A percentile compares a stretch with the other conserved stretches of the same genome.
Conservation (phyloP, 2,888 invertebrate species). For the Zygogramma bicolorata region DNA sequence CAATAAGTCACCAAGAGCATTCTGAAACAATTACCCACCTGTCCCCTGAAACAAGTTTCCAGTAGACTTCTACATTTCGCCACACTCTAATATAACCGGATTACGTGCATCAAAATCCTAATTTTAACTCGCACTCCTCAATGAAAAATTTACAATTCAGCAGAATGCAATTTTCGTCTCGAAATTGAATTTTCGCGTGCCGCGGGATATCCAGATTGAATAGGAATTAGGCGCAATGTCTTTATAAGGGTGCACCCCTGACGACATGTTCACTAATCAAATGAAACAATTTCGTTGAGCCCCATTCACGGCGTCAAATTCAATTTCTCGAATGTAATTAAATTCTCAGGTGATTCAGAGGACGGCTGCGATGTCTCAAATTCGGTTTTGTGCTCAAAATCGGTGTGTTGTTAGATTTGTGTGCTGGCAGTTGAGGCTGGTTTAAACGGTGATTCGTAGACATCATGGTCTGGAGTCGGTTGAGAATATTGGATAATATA, state of each 20-base stretch:
- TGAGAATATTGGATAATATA: too few species aligned
- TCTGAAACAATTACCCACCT: too few species aligned
- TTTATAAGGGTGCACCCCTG: constrained; percentile 28
- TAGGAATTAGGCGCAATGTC: constrained; percentile 26
- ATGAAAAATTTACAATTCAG: neutral
- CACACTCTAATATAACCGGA: too few species aligned
- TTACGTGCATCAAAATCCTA: too few species aligned
- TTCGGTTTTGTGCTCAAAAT: neutral
- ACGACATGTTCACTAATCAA: constrained; percentile 36
- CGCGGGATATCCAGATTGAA: constrained; percentile 32
- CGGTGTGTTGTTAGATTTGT: constrained; percentile 1
- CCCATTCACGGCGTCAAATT: constrained; percentile 28
- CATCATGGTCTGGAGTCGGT: neutral
- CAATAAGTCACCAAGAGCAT: too few species aligned
- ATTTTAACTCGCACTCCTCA: neutral
- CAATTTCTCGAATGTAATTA: constrained; percentile 29
- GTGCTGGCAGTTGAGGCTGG: neutral
- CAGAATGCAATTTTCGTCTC: constrained; percentile 29
- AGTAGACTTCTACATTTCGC: too few species aligned
- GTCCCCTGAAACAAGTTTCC: too few species aligned
- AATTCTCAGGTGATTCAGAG: constrained; percentile 20
- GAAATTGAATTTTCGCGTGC: constrained; percentile 30
- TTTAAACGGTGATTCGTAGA: neutral
- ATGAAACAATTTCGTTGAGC: constrained; percentile 32
- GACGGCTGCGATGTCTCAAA: constrained; percentile 1